Conservation (phyloP, 2,888 invertebrate genomes). For the Ormyrus nitidulus region DNA sequence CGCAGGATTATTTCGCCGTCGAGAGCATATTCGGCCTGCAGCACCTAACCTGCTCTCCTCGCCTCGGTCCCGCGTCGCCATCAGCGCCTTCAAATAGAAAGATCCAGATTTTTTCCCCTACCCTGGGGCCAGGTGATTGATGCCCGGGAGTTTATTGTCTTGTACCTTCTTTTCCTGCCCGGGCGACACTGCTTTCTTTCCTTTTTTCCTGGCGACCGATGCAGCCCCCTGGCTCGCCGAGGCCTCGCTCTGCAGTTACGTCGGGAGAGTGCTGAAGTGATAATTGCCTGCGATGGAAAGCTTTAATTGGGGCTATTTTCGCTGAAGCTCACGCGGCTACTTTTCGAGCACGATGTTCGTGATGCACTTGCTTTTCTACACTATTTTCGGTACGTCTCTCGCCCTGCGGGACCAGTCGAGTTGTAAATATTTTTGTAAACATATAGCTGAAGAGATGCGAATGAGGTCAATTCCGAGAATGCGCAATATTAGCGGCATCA, state of each 20-base stretch:
- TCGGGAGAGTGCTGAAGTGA: too few species aligned
- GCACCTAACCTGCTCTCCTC: neutral
- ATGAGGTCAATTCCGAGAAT: neutral
- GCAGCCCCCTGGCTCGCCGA: too few species aligned
- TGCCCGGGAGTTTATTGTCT: neutral
- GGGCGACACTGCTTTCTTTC: neutral
- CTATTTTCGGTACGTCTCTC: too few species aligned
- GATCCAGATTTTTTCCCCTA: constrained; percentile 42
- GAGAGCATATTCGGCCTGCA: constrained; percentile 13
- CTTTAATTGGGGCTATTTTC: constrained; percentile 24
- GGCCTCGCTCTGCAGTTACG: too few species aligned
- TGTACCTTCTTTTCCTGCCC: neutral
- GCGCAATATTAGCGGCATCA: neutral
- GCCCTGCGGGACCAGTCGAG: too few species aligned
- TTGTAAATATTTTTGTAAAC: too few species aligned
- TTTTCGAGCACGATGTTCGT: too few species aligned
- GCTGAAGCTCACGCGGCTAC: neutral
- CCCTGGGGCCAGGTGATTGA: constrained; percentile 17
- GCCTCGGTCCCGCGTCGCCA: neutral
- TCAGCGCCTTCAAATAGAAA: constrained; percentile 64
- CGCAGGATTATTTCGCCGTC: neutral
- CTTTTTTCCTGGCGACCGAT: neutral
- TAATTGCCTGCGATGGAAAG: constrained; percentile 19
- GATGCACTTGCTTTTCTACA: too few species aligned
- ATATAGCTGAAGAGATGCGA: too few species aligned